Base-by-base conservation (phyloP, 2,888 invertebrate species). In the Elysia crispata region DNA sequence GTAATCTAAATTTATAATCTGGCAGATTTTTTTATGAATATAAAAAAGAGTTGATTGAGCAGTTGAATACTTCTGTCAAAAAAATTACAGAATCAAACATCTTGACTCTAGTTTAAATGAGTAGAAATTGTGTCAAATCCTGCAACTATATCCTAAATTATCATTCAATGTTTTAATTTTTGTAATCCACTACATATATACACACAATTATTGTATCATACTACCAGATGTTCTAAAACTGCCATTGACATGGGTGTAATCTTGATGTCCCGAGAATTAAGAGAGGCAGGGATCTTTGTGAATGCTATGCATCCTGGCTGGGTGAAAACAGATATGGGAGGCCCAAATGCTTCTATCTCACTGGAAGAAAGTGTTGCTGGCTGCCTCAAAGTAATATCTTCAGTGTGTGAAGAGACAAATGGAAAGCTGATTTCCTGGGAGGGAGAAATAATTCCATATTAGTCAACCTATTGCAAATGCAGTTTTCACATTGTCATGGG, bases 271-370 rank as follows among this genome's bases (percentile, higher is more conserved):
- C 49, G 72, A 31, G 83, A 83, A 28, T 50, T 84, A 23, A 74
- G 70, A 64, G 79, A 73, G 5, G 73, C 41, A 18, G 76, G 79
- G 25, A 79, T 84, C 23, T 41, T 84, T 57, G 81, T 76, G 25
- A 54, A 62, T 15, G 78, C 81, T 31, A 0, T 84, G 18, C 80
- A 84, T 33, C 84, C 84, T 1, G 83, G 84, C 13, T 81, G 80
- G 77, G 80, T 83, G 23, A 62, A 67, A 30, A 83, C 84, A 8
- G 80, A 82, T 66, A 84, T 84, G 84, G 84, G 84, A 0, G 77
- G 82, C 11, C 33, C 50, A 0, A 15, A 81, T 6, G 83, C 81
- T 20, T 66, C 60, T 18, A 23, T 76, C 13, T n/a, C 73, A 49
- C 75, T 74, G 18, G 80, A 80, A 54, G 79, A 83, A 1, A 74